Evolutionary conservation across 2,113 vertebrate species (phyloP).

Genomic region (Zosterops hypoxanthus): DNA sequence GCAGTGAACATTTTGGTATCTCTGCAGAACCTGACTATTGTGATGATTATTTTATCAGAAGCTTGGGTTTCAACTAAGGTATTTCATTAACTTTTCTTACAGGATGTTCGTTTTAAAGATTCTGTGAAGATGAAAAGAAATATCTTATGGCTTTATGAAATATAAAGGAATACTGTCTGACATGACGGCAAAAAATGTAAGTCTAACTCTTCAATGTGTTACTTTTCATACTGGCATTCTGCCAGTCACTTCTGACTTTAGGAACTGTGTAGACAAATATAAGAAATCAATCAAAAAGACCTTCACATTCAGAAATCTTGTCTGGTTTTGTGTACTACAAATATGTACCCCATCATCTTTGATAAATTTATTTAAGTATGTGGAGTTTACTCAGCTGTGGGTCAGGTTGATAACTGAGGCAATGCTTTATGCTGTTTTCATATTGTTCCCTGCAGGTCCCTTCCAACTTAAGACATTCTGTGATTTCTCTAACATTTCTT

Average conservation of each 20-base stretch:
- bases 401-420: background rate
- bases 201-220: background rate
- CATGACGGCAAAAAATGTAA: conserved; percentile 80
- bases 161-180: conserved; percentile 69
- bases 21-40: background rate
- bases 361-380: background rate
- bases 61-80: background rate
- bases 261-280: background rate
- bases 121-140: conserved; percentile 64
- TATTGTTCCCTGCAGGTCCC: background rate
- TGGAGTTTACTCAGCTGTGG: background rate
- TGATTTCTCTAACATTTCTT: background rate
- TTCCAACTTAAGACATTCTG: background rate
- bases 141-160: conserved; percentile 67
- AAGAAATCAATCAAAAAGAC: background rate
- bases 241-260: background rate
- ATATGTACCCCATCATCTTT: background rate
- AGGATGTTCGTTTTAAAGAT: conserved; percentile 69
- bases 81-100: conserved; percentile 57
- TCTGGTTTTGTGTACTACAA: background rate
- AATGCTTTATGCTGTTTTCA: background rate
- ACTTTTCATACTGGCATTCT: background rate
- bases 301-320: background rate
- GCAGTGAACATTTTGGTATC: background rate
- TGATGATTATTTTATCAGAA: background rate